These are phyloP conservation scores for Ptilodon capucinus DNA, from an alignment of 2,888 invertebrate genomes.

Conservation along the genomic window DNA sequence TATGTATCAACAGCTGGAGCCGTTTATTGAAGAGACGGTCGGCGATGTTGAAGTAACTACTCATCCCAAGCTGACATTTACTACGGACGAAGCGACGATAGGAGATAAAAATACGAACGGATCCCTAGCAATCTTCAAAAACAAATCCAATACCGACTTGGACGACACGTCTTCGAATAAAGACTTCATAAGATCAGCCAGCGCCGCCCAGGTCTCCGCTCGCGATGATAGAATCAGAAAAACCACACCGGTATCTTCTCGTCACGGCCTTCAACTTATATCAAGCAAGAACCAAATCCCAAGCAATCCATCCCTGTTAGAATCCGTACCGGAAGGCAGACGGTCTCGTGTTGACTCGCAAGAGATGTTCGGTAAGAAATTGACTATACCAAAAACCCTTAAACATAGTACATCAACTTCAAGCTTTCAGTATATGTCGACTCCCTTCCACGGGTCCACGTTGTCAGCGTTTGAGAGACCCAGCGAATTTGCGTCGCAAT, in stretches of 20 bases:
- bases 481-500: constrained; percentile 89
- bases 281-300: constrained; percentile 84
- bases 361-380: constrained; percentile 66
- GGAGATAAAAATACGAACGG: constrained; percentile 54
- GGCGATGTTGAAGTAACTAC: constrained; percentile 47
- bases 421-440: constrained; percentile 92
- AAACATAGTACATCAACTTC: constrained; percentile 89
- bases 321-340: constrained; percentile 87
- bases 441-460: constrained; percentile 93
- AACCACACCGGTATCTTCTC: constrained; percentile 58
- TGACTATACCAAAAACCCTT: constrained; percentile 75
- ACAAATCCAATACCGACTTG: constrained; percentile 48
- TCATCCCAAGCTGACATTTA: constrained; percentile 54
- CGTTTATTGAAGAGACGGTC: constrained; percentile 66
- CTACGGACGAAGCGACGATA: constrained; percentile 51
- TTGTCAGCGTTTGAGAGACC: constrained; percentile 89
- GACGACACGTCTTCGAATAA: constrained; percentile 46
- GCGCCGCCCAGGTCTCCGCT: constrained; percentile 84
- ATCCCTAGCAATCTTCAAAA: constrained; percentile 62
- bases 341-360: constrained; percentile 60
- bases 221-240: constrained; percentile 70
- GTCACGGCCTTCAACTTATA: constrained; percentile 82
- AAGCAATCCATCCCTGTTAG: constrained; percentile 84
- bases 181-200: constrained; percentile 85
- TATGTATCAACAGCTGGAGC: constrained; percentile 57